Evolutionary conservation across 2,888 invertebrate species (phyloP), one percentile per base, ranked within the genome.

Genomic region (Zelleria hepariella): DNA sequence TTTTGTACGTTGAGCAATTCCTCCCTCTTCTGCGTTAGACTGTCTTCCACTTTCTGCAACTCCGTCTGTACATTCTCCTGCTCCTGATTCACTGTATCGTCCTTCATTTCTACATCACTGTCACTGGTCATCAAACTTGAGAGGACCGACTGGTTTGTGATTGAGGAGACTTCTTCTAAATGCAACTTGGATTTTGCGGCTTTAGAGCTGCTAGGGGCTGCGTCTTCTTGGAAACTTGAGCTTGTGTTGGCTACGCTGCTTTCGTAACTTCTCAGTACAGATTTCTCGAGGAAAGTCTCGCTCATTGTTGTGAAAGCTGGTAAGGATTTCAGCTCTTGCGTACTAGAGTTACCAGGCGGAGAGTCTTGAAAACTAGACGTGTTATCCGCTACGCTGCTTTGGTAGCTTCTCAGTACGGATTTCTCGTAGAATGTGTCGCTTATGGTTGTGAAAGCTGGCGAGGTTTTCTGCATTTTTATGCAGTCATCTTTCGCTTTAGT

Each of bases 101-200:
- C 75, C 62, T 72, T 75, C 63, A 76, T 71, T 49, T 83, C 80
- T 0, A 72, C 67, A 63, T 87, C 87, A 63, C 84, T 86, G 52
- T 88, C 87, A 64, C 83, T 83, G 0, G 86, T 87, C 48, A 86
- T 78, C 1, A 86, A 64, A 68, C 82, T 82, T 0, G 86, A 84
- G 1, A 67, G 61, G 52, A 65, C 64, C 24, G 67, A 67, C 48
- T 64, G 65, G 42, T 63, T 7, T 53, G 26, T 15, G 60, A 27
- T 10, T 4, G 55, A 42, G 10, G 58, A 57, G 51, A 58, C 2
- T 51, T 62, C 48, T 52, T 61, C 26, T 47, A 58, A 18, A 63
- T 59, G 27, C 64, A 62, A 61, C 60, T 42, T 42, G 10, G 67
- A 65, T 32, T 69, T 32, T 24, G 18, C 18, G 7, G 66, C 26